Evolutionary conservation across 2,888 invertebrate species (phyloP).

Genomic region (Candidula unifasciata): DNA sequence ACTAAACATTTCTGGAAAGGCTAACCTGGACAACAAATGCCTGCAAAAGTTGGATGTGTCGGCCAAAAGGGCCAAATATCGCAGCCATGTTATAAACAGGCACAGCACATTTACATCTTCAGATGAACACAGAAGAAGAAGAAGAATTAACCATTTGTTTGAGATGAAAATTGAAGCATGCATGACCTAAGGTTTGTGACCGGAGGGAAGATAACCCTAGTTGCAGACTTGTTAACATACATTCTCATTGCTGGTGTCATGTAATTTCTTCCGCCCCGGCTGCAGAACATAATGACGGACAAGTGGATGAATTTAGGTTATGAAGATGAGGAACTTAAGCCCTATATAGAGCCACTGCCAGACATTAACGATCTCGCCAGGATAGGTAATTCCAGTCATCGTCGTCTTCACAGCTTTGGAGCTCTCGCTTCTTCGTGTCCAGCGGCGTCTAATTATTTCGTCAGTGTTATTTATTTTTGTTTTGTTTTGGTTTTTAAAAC

Average conservation of each 20-base stretch:
- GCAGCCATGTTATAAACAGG: too few relatives aligned
- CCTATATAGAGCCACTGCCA: constrained; percentile 87
- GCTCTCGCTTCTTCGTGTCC: constrained; percentile 19
- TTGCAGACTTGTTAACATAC: neutral
- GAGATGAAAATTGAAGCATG: too few relatives aligned
- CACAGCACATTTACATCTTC: too few relatives aligned
- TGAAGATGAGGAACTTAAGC: constrained; percentile 98
- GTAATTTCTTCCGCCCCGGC: constrained; percentile 44
- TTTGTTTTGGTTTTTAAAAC: neutral
- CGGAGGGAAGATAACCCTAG: too few relatives aligned
- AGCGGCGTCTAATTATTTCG: constrained; percentile 2
- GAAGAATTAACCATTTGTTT: too few relatives aligned
- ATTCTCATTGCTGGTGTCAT: constrained; percentile 18
- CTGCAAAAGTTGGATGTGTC: too few relatives aligned
- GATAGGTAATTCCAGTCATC: constrained; percentile 86
- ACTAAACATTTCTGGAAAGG: too few relatives aligned
- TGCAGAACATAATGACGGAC: constrained; percentile 90
- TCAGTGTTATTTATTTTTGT: neutral
- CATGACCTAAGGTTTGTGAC: too few relatives aligned
- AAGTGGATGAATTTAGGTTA: constrained; percentile 99
- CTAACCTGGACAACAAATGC: too few relatives aligned
- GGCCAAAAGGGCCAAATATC: too few relatives aligned
- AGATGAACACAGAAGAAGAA: too few relatives aligned
- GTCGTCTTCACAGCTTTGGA: constrained; percentile 8
- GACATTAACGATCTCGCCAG: constrained; percentile 97